Evolutionary conservation across 2,888 invertebrate genomes (phyloP).

Genomic region (Acleris holmiana): DNA sequence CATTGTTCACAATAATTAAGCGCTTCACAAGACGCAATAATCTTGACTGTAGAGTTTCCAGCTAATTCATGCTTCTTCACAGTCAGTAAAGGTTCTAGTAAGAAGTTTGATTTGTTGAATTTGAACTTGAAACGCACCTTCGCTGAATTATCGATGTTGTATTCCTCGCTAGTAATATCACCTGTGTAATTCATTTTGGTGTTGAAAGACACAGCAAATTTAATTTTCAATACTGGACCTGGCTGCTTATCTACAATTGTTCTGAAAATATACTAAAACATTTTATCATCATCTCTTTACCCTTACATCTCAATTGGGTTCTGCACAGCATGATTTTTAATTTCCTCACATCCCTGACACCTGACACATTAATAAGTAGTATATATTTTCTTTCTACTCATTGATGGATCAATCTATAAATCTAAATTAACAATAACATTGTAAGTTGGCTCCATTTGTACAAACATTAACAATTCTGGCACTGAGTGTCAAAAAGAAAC

Average conservation of each 20-base stretch:
- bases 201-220: conserved; percentile 16
- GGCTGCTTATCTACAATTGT: conserved; percentile 4
- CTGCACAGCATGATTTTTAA: too few species aligned
- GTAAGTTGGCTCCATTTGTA: too few species aligned
- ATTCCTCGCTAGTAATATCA: conserved; percentile 10
- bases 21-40: background rate
- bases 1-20: conserved; percentile 11
- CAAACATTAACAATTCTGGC: too few species aligned
- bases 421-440: too few species aligned
- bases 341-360: too few species aligned
- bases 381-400: too few species aligned
- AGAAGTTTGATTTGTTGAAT: conserved; percentile 8
- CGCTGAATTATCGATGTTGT: conserved; percentile 10
- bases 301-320: background rate
- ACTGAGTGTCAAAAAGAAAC: too few species aligned
- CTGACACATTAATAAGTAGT: too few species aligned
- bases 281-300: background rate
- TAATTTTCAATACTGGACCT: conserved; percentile 10
- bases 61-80: conserved; percentile 10
- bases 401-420: too few species aligned
- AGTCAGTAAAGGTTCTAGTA: background rate
- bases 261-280: conserved; percentile 1
- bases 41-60: background rate
- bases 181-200: conserved; percentile 4
- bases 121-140: conserved; percentile 14